Percentiles rank a stretch among this genome's conserved stretches.
Evolutionary conservation across 2,888 invertebrate genomes (phyloP).

Genomic region (Caenorhabditis sp.): DNA sequence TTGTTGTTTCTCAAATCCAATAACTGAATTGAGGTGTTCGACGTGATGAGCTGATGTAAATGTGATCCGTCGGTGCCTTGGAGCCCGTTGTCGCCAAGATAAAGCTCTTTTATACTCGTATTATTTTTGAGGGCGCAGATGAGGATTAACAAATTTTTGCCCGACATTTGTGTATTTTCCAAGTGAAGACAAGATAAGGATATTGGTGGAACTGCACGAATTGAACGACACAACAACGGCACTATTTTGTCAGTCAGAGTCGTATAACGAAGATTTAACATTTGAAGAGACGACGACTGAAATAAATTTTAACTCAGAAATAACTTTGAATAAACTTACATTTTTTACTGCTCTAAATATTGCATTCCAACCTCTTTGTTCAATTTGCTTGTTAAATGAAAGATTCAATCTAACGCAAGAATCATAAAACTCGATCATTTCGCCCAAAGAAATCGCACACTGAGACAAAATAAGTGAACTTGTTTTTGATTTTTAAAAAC

Average conservation of each 20-base stretch:
- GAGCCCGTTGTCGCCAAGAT: constrained; percentile 84
- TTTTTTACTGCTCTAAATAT: constrained; percentile 82
- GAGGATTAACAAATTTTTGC: constrained; percentile 80
- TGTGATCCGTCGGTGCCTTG: constrained; percentile 81
- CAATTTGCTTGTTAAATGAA: constrained; percentile 81
- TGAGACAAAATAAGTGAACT: constrained; percentile 56
- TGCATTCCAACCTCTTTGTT: constrained; percentile 84
- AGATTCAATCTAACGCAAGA: constrained; percentile 82
- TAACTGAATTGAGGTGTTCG: constrained; percentile 81
- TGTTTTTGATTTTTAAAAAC: constrained; percentile 22
- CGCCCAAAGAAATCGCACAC: constrained; percentile 82
- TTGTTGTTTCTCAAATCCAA: constrained; percentile 80
- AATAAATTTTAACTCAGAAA: constrained; percentile 7
- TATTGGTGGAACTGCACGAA: constrained; percentile 77
- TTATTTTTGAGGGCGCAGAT: constrained; percentile 81
- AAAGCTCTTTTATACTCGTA: constrained; percentile 70
- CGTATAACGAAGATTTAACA: constrained; percentile 78
- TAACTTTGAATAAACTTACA: constrained; percentile 73
- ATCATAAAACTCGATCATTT: constrained; percentile 92
- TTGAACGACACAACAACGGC: constrained; percentile 74
- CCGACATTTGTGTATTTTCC: constrained; percentile 81
- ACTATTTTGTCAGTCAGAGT: constrained; percentile 76
- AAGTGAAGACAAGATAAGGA: constrained; percentile 81
- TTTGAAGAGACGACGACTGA: constrained; percentile 79
- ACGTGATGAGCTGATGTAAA: constrained; percentile 80